Conservation (phyloP, 2,797 vertebrate species). For the Clarias pachynema region DNA sequence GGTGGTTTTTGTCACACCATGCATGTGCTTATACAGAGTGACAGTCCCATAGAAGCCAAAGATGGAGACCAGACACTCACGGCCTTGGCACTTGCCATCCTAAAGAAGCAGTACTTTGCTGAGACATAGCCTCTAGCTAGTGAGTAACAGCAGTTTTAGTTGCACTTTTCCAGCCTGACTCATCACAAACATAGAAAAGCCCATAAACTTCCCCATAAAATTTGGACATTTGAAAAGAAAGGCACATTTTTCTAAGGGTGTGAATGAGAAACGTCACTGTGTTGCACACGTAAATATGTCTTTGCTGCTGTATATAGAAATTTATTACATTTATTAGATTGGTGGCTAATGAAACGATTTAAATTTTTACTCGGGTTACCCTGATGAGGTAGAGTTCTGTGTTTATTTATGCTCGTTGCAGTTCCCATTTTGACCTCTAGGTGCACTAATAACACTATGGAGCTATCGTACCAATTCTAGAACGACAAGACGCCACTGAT, state of each 20-base stretch:
- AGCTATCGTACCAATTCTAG: neutral
- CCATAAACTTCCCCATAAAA: too few relatives aligned
- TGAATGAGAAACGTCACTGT: neutral
- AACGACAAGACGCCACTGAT: neutral
- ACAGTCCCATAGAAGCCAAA: neutral
- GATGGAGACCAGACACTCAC: neutral
- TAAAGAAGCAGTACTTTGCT: neutral
- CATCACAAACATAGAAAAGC: neutral
- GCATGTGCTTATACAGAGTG: neutral
- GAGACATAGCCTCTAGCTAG: neutral
- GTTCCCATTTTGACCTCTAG: neutral
- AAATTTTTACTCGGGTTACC: neutral
- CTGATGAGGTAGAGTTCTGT: neutral
- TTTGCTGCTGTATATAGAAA: neutral
- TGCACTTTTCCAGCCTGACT: neutral
- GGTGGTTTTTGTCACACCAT: neutral
- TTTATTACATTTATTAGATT: neutral
- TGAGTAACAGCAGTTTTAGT: neutral
- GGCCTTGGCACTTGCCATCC: neutral
- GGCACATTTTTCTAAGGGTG: neutral
- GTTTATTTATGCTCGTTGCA: neutral
- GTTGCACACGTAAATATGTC: neutral
- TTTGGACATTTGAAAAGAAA: neutral
- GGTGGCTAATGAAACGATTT: neutral
- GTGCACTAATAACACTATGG: neutral